phyloP scores from a whole-genome alignment of 2,113 vertebrate genomes.

The Nesospiza acunhae region DNA sequence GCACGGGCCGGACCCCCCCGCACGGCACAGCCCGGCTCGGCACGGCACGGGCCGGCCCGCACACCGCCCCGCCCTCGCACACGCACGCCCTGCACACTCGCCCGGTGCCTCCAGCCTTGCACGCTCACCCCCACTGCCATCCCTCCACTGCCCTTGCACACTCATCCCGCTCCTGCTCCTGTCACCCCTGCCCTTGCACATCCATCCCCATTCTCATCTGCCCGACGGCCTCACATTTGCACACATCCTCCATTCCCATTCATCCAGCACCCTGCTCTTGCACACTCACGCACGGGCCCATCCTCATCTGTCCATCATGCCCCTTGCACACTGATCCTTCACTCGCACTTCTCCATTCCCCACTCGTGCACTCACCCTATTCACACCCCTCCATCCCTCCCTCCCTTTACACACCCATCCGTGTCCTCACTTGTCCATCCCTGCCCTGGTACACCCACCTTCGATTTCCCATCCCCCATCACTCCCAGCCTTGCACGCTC shows the following conservation, averaged over 20 bases:
- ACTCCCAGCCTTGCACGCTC: neutral
- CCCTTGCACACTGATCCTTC: neutral
- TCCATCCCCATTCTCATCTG: neutral
- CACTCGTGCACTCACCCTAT: neutral
- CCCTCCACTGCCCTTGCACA: neutral
- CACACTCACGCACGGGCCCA: neutral
- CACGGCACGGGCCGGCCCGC: neutral
- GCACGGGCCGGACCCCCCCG: too few relatives aligned
- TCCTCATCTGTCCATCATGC: neutral
- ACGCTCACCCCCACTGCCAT: neutral
- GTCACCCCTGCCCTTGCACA: neutral
- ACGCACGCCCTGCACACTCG: accelerated
- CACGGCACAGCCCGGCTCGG: neutral
- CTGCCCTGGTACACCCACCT: neutral
- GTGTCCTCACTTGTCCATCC: neutral
- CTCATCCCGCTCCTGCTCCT: neutral
- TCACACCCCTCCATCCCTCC: neutral
- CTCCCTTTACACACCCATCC: neutral
- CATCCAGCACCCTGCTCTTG: neutral
- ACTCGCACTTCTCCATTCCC: neutral
- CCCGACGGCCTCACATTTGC: neutral
- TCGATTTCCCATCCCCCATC: neutral
- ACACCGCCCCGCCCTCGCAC: neutral
- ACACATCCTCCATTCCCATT: neutral
- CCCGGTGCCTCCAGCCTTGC: neutral